phyloP scores from a whole-genome alignment of 2,797 vertebrate genomes.

The Diglossa cyanea region DNA sequence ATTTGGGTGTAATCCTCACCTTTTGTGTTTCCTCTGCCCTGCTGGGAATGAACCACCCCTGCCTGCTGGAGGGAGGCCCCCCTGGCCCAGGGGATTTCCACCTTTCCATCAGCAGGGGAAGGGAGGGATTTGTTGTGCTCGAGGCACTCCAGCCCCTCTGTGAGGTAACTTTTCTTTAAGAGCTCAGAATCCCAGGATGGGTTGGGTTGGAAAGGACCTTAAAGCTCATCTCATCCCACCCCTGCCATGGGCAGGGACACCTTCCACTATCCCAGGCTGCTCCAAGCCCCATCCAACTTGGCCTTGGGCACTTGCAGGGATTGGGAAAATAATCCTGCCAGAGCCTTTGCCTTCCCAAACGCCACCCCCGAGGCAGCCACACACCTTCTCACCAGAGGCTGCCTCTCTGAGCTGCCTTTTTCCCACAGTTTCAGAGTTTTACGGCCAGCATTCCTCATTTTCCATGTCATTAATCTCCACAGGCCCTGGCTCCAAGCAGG shows the following conservation, averaged over 20 bases:
- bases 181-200: neutral
- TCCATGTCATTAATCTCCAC: constrained; percentile 26
- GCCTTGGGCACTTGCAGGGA: neutral
- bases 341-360: neutral
- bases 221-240: neutral
- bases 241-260: neutral
- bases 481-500: neutral
- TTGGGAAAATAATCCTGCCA: fast-evolving
- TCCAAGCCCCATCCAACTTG: neutral
- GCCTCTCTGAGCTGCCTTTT: neutral
- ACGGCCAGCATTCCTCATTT: neutral
- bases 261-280: fast-evolving
- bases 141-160: neutral
- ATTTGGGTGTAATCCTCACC: neutral
- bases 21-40: neutral
- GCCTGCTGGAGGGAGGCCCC: neutral
- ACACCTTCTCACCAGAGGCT: neutral
- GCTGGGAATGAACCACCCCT: neutral
- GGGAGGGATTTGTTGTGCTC: neutral
- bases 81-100: neutral
- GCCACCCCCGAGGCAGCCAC: neutral
- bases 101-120: neutral
- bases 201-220: neutral
- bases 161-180: neutral
- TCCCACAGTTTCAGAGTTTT: neutral